Conservation (phyloP, 2,113 vertebrate species). For the Propithecus coquereli region DNA sequence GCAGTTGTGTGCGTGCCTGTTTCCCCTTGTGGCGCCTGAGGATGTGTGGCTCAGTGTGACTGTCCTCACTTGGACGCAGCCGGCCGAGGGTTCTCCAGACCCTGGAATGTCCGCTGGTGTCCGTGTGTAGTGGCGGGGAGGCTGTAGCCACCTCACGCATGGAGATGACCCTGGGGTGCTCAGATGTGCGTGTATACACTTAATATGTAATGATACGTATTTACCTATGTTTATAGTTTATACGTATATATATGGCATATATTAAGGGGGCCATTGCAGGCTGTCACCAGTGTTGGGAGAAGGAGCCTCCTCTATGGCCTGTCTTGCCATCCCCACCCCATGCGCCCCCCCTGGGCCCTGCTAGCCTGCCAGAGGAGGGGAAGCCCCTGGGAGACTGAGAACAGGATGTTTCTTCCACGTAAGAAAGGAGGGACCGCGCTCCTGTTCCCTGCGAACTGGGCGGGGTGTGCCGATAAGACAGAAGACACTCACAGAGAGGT, state of each 20-base stretch:
- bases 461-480: neutral
- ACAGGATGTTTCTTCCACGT: neutral
- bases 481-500: neutral
- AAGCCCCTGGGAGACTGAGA: neutral
- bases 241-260: no score
- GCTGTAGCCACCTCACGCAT: neutral
- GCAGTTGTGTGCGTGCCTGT: neutral
- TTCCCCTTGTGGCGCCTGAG: neutral
- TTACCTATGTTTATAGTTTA: no score
- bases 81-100: neutral
- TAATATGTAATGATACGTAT: neutral
- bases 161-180: neutral
- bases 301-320: neutral
- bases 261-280: neutral
- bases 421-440: neutral
- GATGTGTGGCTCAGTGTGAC: neutral
- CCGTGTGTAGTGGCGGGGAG: neutral
- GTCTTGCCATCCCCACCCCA: neutral
- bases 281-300: neutral
- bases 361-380: neutral
- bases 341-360: neutral
- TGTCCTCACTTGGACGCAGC: neutral
- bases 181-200: neutral
- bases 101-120: neutral
- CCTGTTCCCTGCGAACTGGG: neutral